Base-by-base conservation (phyloP, 2,888 invertebrate species). In the Galeopsomyia nigrocyanea region DNA sequence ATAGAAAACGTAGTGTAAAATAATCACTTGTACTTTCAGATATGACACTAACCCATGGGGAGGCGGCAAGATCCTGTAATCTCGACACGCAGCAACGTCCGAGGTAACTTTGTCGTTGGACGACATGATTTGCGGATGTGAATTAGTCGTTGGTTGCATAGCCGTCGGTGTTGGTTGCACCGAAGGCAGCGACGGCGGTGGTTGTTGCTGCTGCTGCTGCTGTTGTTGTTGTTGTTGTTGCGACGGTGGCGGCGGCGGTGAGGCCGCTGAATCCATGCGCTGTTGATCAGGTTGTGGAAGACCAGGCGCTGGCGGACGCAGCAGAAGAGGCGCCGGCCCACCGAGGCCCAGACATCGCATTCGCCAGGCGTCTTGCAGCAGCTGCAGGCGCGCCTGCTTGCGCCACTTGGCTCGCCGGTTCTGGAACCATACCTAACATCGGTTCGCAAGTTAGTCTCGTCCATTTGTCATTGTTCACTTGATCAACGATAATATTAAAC, bases 331-430 rank as follows among this genome's bases (percentile, higher is more conserved):
- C 53, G 84, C 84, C 17, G 83, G 84, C 74, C 81, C 84, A 17
- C 85, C 85, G 64, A 86, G 79, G 22, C 95, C 95, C 22, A 95
- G 89, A 83, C 95, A 95, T 75, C 95, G 91, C 94, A 96, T 95
- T 78, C 95, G 88, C 95, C 95, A 96, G 1, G 96, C 95, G 82
- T 95, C 96, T 83, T 96, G 95, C 21, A 96, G 88, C 65, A 96
- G 88, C 82, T 95, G 95, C 73, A 96, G 88, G 0, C 95, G 90
- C 0, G 95, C 95, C 82, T 95, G 95, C 83, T 96, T 96, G 19
- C 96, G 90, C 96, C 96, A 96, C 86, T 96, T 96, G 6, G 96
- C 96, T 65, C 96, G 89, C 55, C 96, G 90, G 84, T 96, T 96
- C 89, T 96, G 96, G 87, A 96, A 96, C 95, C 95, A 95, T 22